Percentiles rank a stretch among this genome's conserved stretches.
Conservation (phyloP, 2,113 vertebrate species). For the Neolamprologus variostigma region DNA sequence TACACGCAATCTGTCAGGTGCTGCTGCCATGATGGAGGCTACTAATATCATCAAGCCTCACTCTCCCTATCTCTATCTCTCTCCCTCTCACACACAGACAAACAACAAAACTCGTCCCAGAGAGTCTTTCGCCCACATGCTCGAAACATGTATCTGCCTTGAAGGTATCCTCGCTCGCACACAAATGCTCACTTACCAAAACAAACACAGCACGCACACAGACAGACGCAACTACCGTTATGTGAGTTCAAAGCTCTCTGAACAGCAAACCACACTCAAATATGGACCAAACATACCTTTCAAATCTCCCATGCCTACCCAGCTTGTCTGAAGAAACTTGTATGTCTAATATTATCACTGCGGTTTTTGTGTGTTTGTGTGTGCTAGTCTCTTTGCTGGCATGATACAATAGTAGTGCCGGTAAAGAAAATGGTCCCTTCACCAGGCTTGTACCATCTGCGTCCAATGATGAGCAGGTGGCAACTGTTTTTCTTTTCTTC, state of each 20-base stretch:
- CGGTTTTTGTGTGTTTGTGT: background rate
- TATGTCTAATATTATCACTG: background rate
- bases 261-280: background rate
- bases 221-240: constrained; percentile 28
- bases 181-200: constrained; percentile 43
- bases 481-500: background rate
- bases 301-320: background rate
- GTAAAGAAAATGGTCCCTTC: background rate
- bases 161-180: constrained; percentile 25
- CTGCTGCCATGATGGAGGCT: constrained; percentile 39
- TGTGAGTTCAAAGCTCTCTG: background rate
- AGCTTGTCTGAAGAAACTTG: background rate
- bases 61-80: background rate
- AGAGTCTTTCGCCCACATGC: constrained; percentile 15
- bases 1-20: constrained; percentile 66
- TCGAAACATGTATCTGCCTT: constrained; percentile 37
- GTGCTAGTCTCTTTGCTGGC: background rate
- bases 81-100: background rate
- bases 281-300: background rate
- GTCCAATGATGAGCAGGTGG: background rate
- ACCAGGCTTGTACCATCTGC: background rate
- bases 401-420: background rate
- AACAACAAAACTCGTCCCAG: background rate
- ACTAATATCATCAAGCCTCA: constrained; percentile 39
- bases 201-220: constrained; percentile 51